A percentile compares a stretch with the other conserved stretches of the same genome.
phyloP scores from a whole-genome alignment of 2,797 vertebrate species.

The Aldrovandia affinis region DNA sequence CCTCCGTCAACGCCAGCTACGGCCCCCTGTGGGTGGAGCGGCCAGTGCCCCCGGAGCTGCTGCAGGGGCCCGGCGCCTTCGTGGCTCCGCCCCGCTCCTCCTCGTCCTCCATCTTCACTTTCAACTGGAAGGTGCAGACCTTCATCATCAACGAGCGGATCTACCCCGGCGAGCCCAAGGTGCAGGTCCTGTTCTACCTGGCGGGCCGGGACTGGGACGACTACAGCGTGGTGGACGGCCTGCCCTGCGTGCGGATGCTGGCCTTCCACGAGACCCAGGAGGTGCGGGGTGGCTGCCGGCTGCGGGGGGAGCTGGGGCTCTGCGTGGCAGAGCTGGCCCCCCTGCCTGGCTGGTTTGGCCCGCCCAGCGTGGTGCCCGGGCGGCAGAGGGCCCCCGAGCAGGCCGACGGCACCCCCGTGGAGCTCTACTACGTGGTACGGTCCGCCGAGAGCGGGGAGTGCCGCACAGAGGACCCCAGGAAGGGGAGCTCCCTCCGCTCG shows the following conservation, averaged over 20 bases:
- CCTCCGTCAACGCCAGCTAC: slow-evolving; percentile 83
- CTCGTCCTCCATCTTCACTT: slow-evolving; percentile 68
- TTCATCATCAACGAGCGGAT: slow-evolving; percentile 79
- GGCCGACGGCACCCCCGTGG: slow-evolving; percentile 78
- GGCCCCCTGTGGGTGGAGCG: slow-evolving; percentile 86
- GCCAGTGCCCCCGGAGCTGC: slow-evolving; percentile 80
- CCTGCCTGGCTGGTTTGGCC: slow-evolving; percentile 80
- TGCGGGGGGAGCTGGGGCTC: slow-evolving; percentile 79
- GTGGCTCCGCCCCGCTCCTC: slow-evolving; percentile 57
- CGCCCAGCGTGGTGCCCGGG: slow-evolving; percentile 76
- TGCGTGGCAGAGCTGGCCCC: slow-evolving; percentile 83
- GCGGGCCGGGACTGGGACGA: slow-evolving; percentile 83
- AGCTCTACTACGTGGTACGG: slow-evolving; percentile 82
- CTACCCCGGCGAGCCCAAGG: slow-evolving; percentile 80
- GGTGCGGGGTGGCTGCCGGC: slow-evolving; percentile 76
- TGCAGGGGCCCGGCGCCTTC: slow-evolving; percentile 71
- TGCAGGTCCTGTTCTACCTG: slow-evolving; percentile 81
- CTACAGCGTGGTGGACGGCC: slow-evolving; percentile 72
- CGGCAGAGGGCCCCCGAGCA: slow-evolving; percentile 74
- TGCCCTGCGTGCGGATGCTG: slow-evolving; percentile 80
- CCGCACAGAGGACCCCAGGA: slow-evolving; percentile 75
- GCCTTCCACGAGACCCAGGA: slow-evolving; percentile 86
- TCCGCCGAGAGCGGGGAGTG: slow-evolving; percentile 72
- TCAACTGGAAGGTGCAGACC: slow-evolving; percentile 83
- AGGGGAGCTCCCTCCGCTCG: slow-evolving; percentile 73